Evolutionary conservation across 2,888 invertebrate species (phyloP).

Genomic region (Andrena praecox): DNA sequence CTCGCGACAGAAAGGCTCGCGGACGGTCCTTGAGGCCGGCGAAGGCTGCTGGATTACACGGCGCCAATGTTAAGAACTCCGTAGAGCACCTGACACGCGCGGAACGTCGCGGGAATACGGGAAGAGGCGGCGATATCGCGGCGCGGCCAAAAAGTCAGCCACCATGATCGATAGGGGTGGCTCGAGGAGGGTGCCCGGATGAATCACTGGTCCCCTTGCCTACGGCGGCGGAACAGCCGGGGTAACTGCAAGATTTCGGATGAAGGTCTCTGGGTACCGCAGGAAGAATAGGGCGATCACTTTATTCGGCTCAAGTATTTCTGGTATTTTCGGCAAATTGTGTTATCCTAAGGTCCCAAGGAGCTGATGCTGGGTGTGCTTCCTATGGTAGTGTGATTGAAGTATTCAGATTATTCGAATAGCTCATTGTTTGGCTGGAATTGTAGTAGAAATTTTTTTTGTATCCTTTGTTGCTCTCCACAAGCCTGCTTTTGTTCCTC

Average conservation of each 20-base stretch:
- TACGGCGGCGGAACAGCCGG: background rate
- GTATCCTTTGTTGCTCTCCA: no score
- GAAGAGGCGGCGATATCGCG: constrained; percentile 25
- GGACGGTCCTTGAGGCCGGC: constrained; percentile 59
- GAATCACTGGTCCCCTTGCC: constrained; percentile 26
- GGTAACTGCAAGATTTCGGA: background rate
- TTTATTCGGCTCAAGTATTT: background rate
- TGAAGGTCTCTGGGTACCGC: background rate
- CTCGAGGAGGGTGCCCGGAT: constrained; percentile 2
- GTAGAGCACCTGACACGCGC: constrained; percentile 31
- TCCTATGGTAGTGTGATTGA: background rate
- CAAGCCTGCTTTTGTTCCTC: no score
- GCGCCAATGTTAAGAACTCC: constrained; percentile 70
- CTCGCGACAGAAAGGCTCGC: constrained; percentile 23
- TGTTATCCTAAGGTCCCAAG: background rate
- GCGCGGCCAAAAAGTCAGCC: background rate
- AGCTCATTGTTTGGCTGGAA: no score
- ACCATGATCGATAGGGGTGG: constrained; percentile 17
- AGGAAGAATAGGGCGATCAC: background rate
- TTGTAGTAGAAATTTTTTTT: no score
- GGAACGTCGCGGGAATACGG: constrained; percentile 48
- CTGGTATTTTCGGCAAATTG: background rate
- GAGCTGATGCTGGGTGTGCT: background rate
- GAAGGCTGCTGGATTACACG: constrained; percentile 76
- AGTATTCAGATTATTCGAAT: no score